Conservation (phyloP, 2,113 vertebrate species). For the Mesembrinibis cayennensis region DNA sequence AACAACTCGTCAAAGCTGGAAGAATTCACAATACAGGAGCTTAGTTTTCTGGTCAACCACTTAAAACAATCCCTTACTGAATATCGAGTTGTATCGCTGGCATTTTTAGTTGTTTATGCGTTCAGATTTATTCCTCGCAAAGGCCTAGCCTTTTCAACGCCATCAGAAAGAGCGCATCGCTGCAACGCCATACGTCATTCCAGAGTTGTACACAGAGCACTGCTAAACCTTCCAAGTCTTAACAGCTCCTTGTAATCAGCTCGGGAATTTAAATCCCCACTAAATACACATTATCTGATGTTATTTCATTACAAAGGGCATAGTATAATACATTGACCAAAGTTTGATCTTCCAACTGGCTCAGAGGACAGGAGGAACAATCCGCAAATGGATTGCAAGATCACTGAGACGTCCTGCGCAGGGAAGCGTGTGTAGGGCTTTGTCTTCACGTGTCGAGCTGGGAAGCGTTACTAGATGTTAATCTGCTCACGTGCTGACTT, state of each 20-base stretch:
- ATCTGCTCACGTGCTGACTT: neutral
- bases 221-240: neutral
- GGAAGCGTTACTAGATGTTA: neutral
- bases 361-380: conserved; percentile 25
- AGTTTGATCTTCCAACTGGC: conserved; percentile 57
- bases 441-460: neutral
- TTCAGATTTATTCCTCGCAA: neutral
- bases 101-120: neutral
- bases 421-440: neutral
- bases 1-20: neutral
- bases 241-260: conserved; percentile 49
- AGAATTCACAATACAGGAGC: neutral
- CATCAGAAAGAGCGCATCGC: neutral
- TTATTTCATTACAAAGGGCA: conserved; percentile 73
- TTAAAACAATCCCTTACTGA: neutral
- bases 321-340: conserved; percentile 42
- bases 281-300: conserved; percentile 51
- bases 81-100: neutral
- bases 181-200: neutral
- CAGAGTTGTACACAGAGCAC: neutral
- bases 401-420: neutral
- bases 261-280: conserved; percentile 59
- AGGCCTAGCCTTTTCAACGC: neutral
- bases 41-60: neutral
- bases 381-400: neutral